Evolutionary conservation across 1,140 invertebrate genomes (phyloP), one percentile per base, ranked within the genome.

Genomic region (Monomorium pharaonis): DNA sequence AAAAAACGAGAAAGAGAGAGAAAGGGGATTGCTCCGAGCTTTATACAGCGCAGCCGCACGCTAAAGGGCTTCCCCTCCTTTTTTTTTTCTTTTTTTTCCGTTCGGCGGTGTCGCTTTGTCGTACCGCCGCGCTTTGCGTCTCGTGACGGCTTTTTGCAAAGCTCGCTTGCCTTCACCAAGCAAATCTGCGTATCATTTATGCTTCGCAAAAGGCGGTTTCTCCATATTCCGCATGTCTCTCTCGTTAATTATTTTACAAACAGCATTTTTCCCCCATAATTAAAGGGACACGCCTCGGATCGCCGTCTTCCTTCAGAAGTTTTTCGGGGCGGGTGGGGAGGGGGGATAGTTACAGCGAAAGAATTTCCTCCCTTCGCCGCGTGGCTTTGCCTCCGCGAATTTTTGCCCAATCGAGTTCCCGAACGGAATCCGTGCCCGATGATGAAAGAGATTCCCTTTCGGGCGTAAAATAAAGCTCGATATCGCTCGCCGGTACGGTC

Each of bases 21-120:
- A 74, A 49, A 78, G 67, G 65, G 47, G 24, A 9, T 49, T 27
- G 37, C 37, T 47, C 24, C n/a, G 67, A n/a, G 42, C 30, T 84
- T 49, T 74, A 65, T 65, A 47, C 33, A 37, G 42, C 60, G 16
- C 16, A 42, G 30, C 30, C 44, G 6, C n/a, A 16, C 27, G 21
- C 33, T 14, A 63, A 86, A 56, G 21, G 86, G 88, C 76, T 89
- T 89, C 88, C 30, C 30, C 69, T 67, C 76, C 60, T 74, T 77
- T 63, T 81, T 62, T 84, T 49, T 47, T 75, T 60, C 72, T 69
- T 74, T 77, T 70, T 78, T 67, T n/a, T n/a, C n/a, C n/a, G 86
- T 75, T 85, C 62, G 12, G 42, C 37, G 12, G 49, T n/a, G 42
- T 69, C 69, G 81, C 58, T 85, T 80, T 67, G 65, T 75, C 10